Base-by-base conservation (phyloP, 2,113 vertebrate species). In the Verasper variegatus region DNA sequence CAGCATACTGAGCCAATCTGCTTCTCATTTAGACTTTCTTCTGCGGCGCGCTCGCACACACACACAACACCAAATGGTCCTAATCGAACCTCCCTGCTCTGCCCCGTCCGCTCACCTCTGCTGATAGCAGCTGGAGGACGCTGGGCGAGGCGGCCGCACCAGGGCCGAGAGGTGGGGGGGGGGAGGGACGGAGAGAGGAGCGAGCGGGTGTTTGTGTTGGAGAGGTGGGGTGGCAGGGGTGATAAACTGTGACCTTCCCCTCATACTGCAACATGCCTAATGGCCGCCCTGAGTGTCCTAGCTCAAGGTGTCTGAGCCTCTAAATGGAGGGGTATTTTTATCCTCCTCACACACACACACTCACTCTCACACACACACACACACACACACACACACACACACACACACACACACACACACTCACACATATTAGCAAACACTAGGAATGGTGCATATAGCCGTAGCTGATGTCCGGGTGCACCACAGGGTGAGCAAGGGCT, bases 11-110 rank as follows among this genome's bases (percentile, higher is more conserved):
- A 74, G 37, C 27, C 72, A 91, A 85, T 93, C 91, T 95, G 95
- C 94, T 96, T 96, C 94, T 94, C 94, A 96, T 96, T 96, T 95
- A 82, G 73, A 94, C 82, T 70, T 78, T 86, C 86, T 75, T 72
- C 84, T 85, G 71, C 64, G 45, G 70, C 88, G 64, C 81, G 77
- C 82, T 85, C 67, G 6, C 31, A 72, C 73, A 86, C 74, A 72
- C 76, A 76, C 68, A 80, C 76, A 64, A 71, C 63, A 47, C 71
- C 79, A 77, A 86, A 80, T 71, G 76, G 80, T 88, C 80, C 64
- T 68, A 71, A 86, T 82, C 73, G 74, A 88, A 79, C 71, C 76
- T 70, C 74, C 74, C 85, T 60, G 81, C 80, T 83, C 73, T 71
- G 76, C 63, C 76, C 74, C 61, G 84, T 85, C 76, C 49, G 24